Conservation (phyloP, 2,113 vertebrate species). For the Sula dactylatra region DNA sequence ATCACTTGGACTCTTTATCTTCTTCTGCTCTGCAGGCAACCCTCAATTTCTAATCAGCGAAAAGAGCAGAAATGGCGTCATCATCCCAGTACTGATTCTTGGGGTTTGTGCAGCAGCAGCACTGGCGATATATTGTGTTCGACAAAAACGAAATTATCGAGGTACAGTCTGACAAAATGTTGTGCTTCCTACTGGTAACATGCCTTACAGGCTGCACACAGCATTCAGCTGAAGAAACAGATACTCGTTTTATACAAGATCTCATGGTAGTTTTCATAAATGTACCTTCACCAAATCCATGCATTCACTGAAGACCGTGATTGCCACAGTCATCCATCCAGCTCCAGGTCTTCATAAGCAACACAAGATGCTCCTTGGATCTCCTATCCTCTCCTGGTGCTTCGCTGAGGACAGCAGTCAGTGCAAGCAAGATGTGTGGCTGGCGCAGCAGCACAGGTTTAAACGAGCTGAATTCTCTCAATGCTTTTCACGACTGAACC, state of each 20-base stretch:
- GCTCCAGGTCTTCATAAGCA: neutral
- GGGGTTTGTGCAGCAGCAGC: fast-evolving
- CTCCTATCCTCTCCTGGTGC: neutral
- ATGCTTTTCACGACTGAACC: neutral
- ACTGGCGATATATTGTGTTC: fast-evolving
- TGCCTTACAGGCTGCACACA: neutral
- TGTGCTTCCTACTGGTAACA: neutral
- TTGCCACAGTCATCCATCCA: neutral
- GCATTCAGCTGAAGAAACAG: neutral
- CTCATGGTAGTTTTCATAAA: neutral
- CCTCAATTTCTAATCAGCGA: fast-evolving
- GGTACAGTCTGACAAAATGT: neutral
- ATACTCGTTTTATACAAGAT: neutral
- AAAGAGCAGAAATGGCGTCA: fast-evolving
- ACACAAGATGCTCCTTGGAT: neutral
- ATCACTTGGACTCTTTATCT: neutral
- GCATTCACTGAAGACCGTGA: fast-evolving
- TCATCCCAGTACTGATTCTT: fast-evolving
- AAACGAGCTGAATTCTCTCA: neutral
- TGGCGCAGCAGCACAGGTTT: neutral
- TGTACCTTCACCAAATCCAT: neutral
- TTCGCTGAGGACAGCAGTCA: neutral
- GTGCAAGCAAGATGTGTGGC: neutral
- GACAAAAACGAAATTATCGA: fast-evolving
- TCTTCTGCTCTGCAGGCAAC: neutral